phyloP scores from a whole-genome alignment of 1,140 invertebrate genomes.

The Phortica variegata region DNA sequence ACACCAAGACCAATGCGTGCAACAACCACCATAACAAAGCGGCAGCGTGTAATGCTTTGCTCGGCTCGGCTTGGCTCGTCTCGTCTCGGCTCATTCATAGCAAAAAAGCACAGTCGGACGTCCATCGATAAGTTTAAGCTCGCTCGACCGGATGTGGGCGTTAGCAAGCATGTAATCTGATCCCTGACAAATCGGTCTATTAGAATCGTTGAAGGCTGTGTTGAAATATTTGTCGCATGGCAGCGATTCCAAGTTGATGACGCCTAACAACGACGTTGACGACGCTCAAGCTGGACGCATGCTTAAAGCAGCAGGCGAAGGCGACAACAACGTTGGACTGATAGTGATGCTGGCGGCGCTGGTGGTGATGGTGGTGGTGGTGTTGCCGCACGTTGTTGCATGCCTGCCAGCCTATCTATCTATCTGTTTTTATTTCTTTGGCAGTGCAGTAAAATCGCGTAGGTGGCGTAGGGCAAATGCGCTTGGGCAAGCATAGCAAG shows the following conservation, averaged over 20 bases:
- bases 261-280: constrained; percentile 6
- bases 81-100: too few species aligned
- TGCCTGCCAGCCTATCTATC: too few species aligned
- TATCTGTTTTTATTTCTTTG: too few species aligned
- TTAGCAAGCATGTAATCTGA: constrained; percentile 55
- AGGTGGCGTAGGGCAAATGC: constrained; percentile 50
- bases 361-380: neutral
- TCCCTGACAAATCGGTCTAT: constrained; percentile 57
- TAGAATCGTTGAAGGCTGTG: constrained; percentile 49
- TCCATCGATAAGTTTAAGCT: too few species aligned
- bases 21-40: too few species aligned
- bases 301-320: too few species aligned
- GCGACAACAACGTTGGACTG: constrained; percentile 12
- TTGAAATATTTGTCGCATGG: constrained; percentile 56
- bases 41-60: too few species aligned
- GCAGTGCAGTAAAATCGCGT: constrained; percentile 25
- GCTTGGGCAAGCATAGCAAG: constrained; percentile 16
- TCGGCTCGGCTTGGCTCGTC: too few species aligned
- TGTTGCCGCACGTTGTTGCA: too few species aligned
- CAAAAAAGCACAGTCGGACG: too few species aligned
- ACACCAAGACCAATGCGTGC: too few species aligned
- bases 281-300: constrained; percentile 2
- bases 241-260: constrained; percentile 2
- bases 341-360: neutral
- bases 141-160: constrained; percentile 48